phyloP scores from a whole-genome alignment of 2,113 vertebrate genomes.

The Scomber japonicus region DNA sequence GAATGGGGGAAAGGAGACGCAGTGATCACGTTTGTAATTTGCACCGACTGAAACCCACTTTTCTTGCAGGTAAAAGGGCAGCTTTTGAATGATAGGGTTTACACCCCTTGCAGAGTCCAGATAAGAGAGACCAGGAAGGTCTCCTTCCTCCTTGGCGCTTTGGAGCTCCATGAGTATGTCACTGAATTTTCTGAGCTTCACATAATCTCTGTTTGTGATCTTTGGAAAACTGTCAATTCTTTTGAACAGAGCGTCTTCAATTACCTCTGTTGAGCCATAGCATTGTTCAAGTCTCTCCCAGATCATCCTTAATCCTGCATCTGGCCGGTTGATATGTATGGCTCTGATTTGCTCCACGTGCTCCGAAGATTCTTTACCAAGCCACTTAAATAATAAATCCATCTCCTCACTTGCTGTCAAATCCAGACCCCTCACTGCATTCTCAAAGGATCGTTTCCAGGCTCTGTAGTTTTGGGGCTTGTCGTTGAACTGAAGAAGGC shows the following conservation, averaged over 20 bases:
- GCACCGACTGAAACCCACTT: constrained; percentile 1
- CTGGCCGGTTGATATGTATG: constrained; percentile 47
- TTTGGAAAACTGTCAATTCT: constrained; percentile 26
- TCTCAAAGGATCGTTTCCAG: constrained; percentile 50
- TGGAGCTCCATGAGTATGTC: constrained; percentile 36
- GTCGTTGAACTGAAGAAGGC: constrained; percentile 31
- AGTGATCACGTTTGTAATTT: neutral
- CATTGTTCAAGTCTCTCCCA: constrained; percentile 37
- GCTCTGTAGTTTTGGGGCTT: constrained; percentile 43
- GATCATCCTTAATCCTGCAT: constrained; percentile 23
- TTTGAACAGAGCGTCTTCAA: constrained; percentile 48
- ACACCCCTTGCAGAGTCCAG: constrained; percentile 13
- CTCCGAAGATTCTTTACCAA: constrained; percentile 41
- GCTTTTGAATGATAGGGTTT: neutral
- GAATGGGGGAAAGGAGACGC: constrained; percentile 21
- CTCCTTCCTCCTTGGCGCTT: constrained; percentile 20
- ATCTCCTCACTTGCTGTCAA: constrained; percentile 40
- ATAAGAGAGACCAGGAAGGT: constrained; percentile 3
- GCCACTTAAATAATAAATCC: constrained; percentile 44
- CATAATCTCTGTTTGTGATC: constrained; percentile 11
- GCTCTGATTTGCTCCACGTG: constrained; percentile 43
- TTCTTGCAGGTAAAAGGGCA: neutral
- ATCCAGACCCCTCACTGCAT: neutral
- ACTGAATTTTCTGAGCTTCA: constrained; percentile 28
- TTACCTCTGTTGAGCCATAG: constrained; percentile 35